Evolutionary conservation across 2,888 invertebrate genomes (phyloP), one percentile per base, ranked within the genome.

Genomic region (Dioctria rufipes): DNA sequence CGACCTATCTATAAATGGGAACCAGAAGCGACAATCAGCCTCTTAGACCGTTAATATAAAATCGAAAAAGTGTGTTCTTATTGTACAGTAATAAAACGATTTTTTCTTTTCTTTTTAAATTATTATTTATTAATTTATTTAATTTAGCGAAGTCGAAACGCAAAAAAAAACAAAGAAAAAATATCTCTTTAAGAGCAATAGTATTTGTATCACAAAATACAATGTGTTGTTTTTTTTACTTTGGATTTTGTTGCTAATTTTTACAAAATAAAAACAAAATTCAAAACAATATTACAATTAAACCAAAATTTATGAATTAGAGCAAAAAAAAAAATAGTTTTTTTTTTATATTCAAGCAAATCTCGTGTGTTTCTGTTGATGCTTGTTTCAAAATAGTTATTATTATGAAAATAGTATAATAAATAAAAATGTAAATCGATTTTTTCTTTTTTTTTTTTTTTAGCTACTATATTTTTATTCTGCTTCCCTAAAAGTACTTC

Each of bases 191-290:
- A 61, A 61, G 43, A 46, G 61, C 63, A 11, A 77, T 77, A 46
- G 42, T 46, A 63, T 46, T 25, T 77, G 77, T 77, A 77, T 77
- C 77, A 77, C 77, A 77, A 77, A 61, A 77, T 77, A 77, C 77
- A 77, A 77, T 77, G 77, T 49, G 61, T 37, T 43, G n/a, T 61
- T 46, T 54, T n/a, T 54, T n/a, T 11, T 46, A 49, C 60, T 60
- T 73, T 51, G n/a, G 13, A 75, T 71, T 54, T 25, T 49, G 25
- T 25, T 63, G 58, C 43, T 37, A 8, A 77, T 54, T 77, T 63
- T 75, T 60, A 60, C 9, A 60, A 63, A 61, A 25, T 77, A 3
- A 73, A 51, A 58, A 77, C 40, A 75, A 77, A 73, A 73, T 42
- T 42, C 8, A 73, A 58, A 37, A 49, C 39, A 6, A 58, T 58